phyloP scores from a whole-genome alignment of 1,140 invertebrate genomes.

The Drosophila rufa region DNA sequence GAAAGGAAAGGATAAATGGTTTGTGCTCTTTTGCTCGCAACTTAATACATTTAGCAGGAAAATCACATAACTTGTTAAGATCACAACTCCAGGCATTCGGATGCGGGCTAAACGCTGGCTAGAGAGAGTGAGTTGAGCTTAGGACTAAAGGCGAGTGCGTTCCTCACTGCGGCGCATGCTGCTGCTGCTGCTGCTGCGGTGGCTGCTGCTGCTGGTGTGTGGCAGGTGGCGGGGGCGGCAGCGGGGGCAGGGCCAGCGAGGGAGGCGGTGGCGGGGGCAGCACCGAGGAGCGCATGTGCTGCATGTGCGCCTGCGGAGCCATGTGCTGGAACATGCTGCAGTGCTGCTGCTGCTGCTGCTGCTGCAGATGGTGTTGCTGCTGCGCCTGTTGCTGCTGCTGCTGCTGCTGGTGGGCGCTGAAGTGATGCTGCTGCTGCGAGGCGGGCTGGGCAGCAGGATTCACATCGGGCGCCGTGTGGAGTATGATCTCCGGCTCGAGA shows the following conservation, averaged over 20 bases:
- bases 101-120: conserved; percentile 41
- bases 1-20: background rate
- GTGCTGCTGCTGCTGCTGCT: conserved; percentile 72
- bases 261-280: conserved; percentile 58
- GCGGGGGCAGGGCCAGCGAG: conserved; percentile 39
- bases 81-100: conserved; percentile 44
- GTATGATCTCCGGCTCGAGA: conserved; percentile 79
- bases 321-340: conserved; percentile 84
- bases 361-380: conserved; percentile 62
- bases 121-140: conserved; percentile 52
- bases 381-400: conserved; percentile 53
- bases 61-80: conserved; percentile 18
- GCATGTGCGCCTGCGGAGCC: conserved; percentile 80
- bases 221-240: conserved; percentile 64
- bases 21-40: conserved; percentile 3
- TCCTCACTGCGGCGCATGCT: conserved; percentile 54
- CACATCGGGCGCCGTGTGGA: conserved; percentile 75
- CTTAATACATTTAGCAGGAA: conserved; percentile 3
- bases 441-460: conserved; percentile 71
- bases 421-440: conserved; percentile 73
- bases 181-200: conserved; percentile 68
- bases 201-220: conserved; percentile 70
- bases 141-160: conserved; percentile 48
- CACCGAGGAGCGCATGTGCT: conserved; percentile 69
- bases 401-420: conserved; percentile 65